Conservation (phyloP, 92 coral and sea anemone species). For the Porites rus region DNA sequence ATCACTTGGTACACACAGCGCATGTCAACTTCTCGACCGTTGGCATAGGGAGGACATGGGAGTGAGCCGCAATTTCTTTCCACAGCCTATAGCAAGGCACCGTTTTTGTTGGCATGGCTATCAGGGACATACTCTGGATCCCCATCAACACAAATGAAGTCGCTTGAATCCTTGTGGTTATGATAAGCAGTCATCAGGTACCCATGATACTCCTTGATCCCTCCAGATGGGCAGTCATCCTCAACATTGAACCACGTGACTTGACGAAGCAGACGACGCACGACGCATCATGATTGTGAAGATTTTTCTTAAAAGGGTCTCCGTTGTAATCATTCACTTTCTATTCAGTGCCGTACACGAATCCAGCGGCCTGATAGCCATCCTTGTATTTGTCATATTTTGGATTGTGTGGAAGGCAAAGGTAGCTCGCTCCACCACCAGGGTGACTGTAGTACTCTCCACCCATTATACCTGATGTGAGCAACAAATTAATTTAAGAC, state of each 20-base stretch:
- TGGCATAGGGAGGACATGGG: conserved; percentile 4
- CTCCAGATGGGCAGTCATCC: conserved; percentile 56
- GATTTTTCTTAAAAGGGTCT: neutral
- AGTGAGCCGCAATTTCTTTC: conserved; percentile 64
- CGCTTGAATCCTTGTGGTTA: neutral
- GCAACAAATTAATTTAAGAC: neutral
- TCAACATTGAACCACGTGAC: conserved; percentile 52
- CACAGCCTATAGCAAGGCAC: conserved; percentile 65
- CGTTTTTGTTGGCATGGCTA: conserved; percentile 42
- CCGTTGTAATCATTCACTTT: conserved; percentile 2
- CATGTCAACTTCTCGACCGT: conserved; percentile 3
- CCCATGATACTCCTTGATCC: conserved; percentile 39
- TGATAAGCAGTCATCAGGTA: neutral
- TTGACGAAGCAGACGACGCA: conserved; percentile 41
- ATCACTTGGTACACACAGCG: conserved; percentile 36
- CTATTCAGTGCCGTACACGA: conserved; percentile 16
- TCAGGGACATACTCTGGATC: conserved; percentile 58
- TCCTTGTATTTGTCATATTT: neutral
- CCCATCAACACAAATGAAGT: conserved; percentile 59
- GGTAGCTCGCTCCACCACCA: conserved; percentile 10
- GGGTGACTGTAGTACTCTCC: neutral
- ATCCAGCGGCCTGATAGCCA: neutral
- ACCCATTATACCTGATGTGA: neutral
- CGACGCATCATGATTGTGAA: neutral
- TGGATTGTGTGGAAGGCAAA: conserved; percentile 20